A percentile compares a stretch with the other conserved stretches of the same genome.
Evolutionary conservation across 2,888 invertebrate genomes (phyloP).

Genomic region (Lasioglossum calceatum): DNA sequence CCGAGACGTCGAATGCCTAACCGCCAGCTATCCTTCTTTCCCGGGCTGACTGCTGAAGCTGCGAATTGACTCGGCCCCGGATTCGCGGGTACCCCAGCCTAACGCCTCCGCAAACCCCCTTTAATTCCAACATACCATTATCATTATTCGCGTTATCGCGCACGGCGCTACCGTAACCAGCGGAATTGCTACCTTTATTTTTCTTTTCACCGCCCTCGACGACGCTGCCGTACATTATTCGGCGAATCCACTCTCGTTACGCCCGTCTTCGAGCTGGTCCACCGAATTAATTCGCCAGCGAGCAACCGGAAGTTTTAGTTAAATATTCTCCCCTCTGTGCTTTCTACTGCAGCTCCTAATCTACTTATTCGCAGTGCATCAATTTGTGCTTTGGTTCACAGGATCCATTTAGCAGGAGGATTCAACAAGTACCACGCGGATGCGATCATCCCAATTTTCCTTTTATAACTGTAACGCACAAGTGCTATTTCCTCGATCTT

Average conservation of each 20-base stretch:
- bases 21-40: not conserved
- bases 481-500: too few relatives aligned
- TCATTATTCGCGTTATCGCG: conserved; percentile 6
- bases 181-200: not conserved
- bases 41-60: not conserved
- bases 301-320: not conserved
- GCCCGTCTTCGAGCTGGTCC: not conserved
- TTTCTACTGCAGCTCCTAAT: not conserved
- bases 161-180: not conserved
- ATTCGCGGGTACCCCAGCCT: not conserved
- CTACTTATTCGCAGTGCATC: not conserved
- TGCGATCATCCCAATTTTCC: too few relatives aligned
- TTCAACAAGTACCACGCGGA: too few relatives aligned
- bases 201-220: not conserved
- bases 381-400: too few relatives aligned
- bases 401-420: too few relatives aligned
- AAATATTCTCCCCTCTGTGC: not conserved
- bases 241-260: not conserved
- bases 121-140: not conserved
- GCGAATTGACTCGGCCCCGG: not conserved
- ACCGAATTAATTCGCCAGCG: not conserved
- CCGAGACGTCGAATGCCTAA: conserved; percentile 30
- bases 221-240: not conserved
- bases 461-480: too few relatives aligned
- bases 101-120: not conserved